Evolutionary conservation across 2,888 invertebrate species (phyloP), one percentile per base, ranked within the genome.

Genomic region (Cheilosia grossa): DNA sequence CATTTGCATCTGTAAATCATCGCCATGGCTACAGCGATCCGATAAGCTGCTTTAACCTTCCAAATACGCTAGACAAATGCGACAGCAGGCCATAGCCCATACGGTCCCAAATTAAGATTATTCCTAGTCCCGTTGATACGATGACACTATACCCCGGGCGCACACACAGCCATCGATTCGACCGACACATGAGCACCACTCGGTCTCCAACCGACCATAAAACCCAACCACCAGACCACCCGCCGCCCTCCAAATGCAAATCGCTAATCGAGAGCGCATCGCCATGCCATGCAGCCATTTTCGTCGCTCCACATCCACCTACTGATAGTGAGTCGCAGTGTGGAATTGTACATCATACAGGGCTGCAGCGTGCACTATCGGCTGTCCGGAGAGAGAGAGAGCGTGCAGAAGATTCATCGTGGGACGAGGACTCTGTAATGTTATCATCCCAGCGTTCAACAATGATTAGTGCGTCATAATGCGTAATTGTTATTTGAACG

Each of bases 401-500:
- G 44, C 47, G 54, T 53, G 79, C 79, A 69, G 58, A 64, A 67
- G 79, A 79, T 83, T 83, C 79, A 83, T 83, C 40, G 58, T 59
- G 58, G 47, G 30, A 61, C 66, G 15, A 73, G 78, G 78, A 78
- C 82, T 73, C 79, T 79, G 69, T 73, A 79, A 83, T 79, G 79
- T 79, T 83, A 83, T 79, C 79, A 83, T 83, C 82, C 69, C 37
- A 74, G 17, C 63, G 74, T 69, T 79, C 79, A 83, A 47, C 79
- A 63, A 79, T 83, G 82, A 83, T 83, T 83, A 83, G 82, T 83
- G 82, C 74, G 79, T 74, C 82, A 79, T 83, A 83, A 79, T 83
- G 82, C 82, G 79, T 83, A 83, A 83, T 83, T 83, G 82, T 83
- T 83, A 83, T 83, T 79, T 83, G 82, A 83, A 83, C 59, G 82